A percentile compares a stretch with the other conserved stretches of the same genome.
phyloP scores from a whole-genome alignment of 1,140 invertebrate genomes.

The Ylistrum balloti region DNA sequence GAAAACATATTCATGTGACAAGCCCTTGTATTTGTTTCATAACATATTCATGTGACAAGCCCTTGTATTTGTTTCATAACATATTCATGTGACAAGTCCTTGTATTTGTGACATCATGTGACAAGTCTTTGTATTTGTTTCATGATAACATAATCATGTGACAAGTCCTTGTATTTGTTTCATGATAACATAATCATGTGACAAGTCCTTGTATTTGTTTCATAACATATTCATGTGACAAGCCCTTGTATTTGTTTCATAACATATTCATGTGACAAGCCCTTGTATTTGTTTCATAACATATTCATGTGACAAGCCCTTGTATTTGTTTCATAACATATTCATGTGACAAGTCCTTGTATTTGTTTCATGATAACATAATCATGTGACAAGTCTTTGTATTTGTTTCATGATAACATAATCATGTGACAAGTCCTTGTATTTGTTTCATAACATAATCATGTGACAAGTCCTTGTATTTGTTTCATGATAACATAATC shows the following conservation, averaged over 20 bases:
- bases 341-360: background rate
- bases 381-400: background rate
- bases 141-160: background rate
- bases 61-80: background rate
- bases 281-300: background rate
- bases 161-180: background rate
- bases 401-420: background rate
- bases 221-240: background rate
- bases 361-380: background rate
- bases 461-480: background rate
- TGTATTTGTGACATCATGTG: background rate
- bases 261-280: background rate
- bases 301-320: background rate
- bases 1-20: background rate
- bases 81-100: background rate
- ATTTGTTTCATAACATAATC: background rate
- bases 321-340: background rate
- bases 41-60: background rate
- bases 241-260: background rate
- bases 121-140: background rate
- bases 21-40: background rate
- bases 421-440: background rate
- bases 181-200: background rate
- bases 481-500: too few species aligned
- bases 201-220: background rate